Conservation (phyloP, 2,113 vertebrate genomes). For the Notothenia coriiceps region DNA sequence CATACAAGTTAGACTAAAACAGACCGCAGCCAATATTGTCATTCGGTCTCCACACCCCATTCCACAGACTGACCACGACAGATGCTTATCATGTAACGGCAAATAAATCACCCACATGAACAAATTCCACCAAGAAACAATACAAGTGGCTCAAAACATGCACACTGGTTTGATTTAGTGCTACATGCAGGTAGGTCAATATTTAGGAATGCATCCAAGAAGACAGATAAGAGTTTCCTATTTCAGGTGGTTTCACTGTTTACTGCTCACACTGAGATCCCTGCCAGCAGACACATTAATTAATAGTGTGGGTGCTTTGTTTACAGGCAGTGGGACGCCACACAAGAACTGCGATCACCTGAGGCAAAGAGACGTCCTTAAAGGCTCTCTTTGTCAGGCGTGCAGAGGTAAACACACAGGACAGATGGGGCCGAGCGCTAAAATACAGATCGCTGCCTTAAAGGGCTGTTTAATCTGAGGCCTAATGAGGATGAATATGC, state of each 20-base stretch:
- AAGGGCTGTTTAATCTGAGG: slow-evolving; percentile 75
- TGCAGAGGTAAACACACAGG: slow-evolving; percentile 79
- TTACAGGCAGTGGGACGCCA: slow-evolving; percentile 82
- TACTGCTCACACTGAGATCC: slow-evolving; percentile 56
- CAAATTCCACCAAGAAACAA: slow-evolving; percentile 48
- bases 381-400: slow-evolving; percentile 79
- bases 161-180: slow-evolving; percentile 36
- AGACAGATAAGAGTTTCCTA: slow-evolving; percentile 47
- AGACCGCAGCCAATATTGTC: slow-evolving; percentile 47
- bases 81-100: slow-evolving; percentile 63
- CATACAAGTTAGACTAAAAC: slow-evolving; percentile 63
- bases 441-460: slow-evolving; percentile 81
- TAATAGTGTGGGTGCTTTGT: slow-evolving; percentile 79
- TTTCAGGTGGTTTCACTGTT: slow-evolving; percentile 67
- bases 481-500: slow-evolving; percentile 82
- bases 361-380: slow-evolving; percentile 79
- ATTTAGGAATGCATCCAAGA: slow-evolving; percentile 34
- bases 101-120: slow-evolving; percentile 61
- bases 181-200: slow-evolving; percentile 25
- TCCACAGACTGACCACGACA: slow-evolving; percentile 64
- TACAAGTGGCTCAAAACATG: slow-evolving; percentile 22
- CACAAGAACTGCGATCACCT: slow-evolving; percentile 85
- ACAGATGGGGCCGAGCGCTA: slow-evolving; percentile 82
- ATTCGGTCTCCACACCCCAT: slow-evolving; percentile 60
- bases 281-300: slow-evolving; percentile 69